Conservation (phyloP, 2,888 invertebrate species). For the Folsomia manolachei region DNA sequence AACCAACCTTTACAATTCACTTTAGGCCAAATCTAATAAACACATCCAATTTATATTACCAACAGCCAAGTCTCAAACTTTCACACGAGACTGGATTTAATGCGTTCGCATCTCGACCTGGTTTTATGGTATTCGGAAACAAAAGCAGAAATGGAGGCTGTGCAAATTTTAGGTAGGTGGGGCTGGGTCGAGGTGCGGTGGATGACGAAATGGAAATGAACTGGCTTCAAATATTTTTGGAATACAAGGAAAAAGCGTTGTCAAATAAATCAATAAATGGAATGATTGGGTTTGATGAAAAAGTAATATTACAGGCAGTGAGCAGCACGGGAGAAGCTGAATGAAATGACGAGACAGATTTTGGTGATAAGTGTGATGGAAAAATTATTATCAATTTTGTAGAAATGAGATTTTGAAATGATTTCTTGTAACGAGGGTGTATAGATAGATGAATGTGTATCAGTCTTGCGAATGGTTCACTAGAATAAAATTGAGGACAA, state of each 20-base stretch:
- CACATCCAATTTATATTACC: conserved; percentile 41
- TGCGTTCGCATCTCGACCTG: background rate
- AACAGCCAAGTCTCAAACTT: conserved; percentile 20
- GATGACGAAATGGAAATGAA: background rate
- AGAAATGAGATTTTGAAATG: background rate
- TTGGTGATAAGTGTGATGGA: background rate
- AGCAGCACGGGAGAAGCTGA: background rate
- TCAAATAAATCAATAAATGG: background rate
- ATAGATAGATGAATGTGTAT: too few relatives aligned
- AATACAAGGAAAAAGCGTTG: background rate
- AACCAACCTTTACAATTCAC: conserved; percentile 43
- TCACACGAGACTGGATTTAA: background rate
- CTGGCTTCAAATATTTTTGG: background rate
- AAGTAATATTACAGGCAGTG: too few relatives aligned
- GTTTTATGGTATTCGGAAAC: too few relatives aligned
- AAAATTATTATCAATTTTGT: background rate
- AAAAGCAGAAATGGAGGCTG: too few relatives aligned
- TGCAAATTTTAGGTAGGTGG: too few relatives aligned
- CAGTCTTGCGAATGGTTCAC: too few relatives aligned
- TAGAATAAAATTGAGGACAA: too few relatives aligned
- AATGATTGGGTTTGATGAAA: background rate
- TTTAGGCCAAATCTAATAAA: conserved; percentile 45
- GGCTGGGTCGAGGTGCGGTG: background rate
- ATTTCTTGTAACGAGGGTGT: background rate
- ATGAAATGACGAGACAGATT: background rate